Percentiles rank a stretch among this genome's conserved stretches.
phyloP scores from a whole-genome alignment of 2,113 vertebrate genomes.

The Triplophysa dalaica region DNA sequence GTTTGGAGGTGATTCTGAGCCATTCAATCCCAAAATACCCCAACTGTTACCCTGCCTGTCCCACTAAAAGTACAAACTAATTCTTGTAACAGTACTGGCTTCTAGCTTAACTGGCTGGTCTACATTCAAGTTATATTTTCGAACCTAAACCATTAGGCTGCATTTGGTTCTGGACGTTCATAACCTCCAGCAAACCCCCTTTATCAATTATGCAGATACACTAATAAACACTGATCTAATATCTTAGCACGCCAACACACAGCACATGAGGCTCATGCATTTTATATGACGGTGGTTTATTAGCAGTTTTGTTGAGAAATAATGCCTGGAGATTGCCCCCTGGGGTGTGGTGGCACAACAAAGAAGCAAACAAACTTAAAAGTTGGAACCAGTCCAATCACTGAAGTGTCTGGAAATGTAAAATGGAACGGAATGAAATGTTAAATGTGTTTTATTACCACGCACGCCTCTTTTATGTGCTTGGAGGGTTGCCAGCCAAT shows the following conservation, averaged over 20 bases:
- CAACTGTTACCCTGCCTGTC: not conserved
- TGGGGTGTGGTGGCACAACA: not conserved
- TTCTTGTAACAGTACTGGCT: not conserved
- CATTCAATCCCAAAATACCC: conserved; percentile 7
- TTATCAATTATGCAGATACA: conserved; percentile 27
- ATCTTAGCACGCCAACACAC: not conserved
- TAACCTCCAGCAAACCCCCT: not conserved
- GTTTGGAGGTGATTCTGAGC: not conserved
- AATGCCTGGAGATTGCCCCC: not conserved
- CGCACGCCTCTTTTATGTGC: not conserved
- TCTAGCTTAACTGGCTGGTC: not conserved
- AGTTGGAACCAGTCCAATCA: too few species aligned
- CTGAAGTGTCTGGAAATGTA: too few species aligned
- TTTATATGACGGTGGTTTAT: not conserved
- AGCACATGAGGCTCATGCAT: conserved; percentile 4
- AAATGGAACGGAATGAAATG: not conserved
- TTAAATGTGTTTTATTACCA: not conserved
- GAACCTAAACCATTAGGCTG: not conserved
- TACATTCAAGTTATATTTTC: not conserved
- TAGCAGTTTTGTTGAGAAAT: not conserved
- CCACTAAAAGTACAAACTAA: too few species aligned
- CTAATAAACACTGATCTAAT: conserved; percentile 26
- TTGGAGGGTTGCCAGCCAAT: conserved; percentile 1
- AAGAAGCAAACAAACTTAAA: not conserved
- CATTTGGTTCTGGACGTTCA: not conserved